A percentile compares a stretch with the other conserved stretches of the same genome.
These are phyloP conservation scores for Eupithecia abbreviata DNA, from an alignment of 2,888 invertebrate species.

Conservation along the genomic window DNA sequence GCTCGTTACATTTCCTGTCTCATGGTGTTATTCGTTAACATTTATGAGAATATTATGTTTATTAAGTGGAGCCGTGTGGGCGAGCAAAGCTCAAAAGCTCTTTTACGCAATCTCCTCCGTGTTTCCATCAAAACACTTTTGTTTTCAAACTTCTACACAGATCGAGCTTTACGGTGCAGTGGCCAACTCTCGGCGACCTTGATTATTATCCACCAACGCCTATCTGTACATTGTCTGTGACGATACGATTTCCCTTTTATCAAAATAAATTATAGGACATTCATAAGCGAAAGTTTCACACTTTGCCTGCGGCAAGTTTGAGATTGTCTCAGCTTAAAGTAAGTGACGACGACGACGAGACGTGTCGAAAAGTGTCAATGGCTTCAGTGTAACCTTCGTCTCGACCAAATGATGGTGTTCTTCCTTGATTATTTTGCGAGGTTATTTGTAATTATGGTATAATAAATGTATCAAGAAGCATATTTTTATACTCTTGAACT, in stretches of 20 bases:
- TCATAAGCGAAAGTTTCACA: slow-evolving; percentile 70
- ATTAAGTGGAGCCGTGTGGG: slow-evolving; percentile 35
- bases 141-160: slow-evolving; percentile 63
- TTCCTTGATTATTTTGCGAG: slow-evolving; percentile 49
- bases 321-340: slow-evolving; percentile 47
- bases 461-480: not conserved
- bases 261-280: slow-evolving; percentile 58
- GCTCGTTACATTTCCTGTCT: slow-evolving; percentile 21
- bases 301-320: slow-evolving; percentile 48
- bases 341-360: slow-evolving; percentile 41
- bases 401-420: slow-evolving; percentile 49
- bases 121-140: slow-evolving; percentile 72
- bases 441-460: not conserved
- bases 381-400: slow-evolving; percentile 61
- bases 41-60: slow-evolving; percentile 33
- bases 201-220: slow-evolving; percentile 65
- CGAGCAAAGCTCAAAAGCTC: slow-evolving; percentile 37
- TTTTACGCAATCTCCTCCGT: slow-evolving; percentile 62
- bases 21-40: slow-evolving; percentile 28
- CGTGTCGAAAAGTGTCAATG: slow-evolving; percentile 55
- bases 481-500: not conserved
- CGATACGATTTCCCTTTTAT: slow-evolving; percentile 74
- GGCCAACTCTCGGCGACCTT: slow-evolving; percentile 61
- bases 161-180: slow-evolving; percentile 51
- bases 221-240: slow-evolving; percentile 64